phyloP scores from a whole-genome alignment of 1,140 invertebrate genomes.

The Conus betulinus region DNA sequence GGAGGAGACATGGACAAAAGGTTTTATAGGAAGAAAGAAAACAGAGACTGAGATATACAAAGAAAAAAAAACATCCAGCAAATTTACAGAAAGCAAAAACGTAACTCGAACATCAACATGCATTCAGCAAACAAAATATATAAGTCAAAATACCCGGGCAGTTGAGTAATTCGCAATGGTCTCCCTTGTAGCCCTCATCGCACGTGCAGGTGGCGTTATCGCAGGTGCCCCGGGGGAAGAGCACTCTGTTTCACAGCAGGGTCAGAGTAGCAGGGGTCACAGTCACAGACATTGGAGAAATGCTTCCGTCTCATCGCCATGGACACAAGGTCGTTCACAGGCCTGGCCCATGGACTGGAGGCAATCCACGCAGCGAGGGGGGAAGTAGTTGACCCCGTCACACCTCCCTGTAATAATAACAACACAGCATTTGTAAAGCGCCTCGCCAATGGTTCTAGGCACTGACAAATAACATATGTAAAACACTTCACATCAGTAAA shows the following conservation, averaged over 20 bases:
- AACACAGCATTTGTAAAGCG: too few relatives aligned
- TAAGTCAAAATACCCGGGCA: conserved; percentile 52
- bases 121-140: neutral
- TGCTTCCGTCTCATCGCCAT: conserved; percentile 58
- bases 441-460: neutral
- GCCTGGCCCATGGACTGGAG: conserved; percentile 57
- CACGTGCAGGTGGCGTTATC: conserved; percentile 67
- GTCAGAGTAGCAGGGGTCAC: conserved; percentile 62
- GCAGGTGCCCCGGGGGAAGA: conserved; percentile 58
- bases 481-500: neutral
- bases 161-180: conserved; percentile 62
- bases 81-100: too few relatives aligned
- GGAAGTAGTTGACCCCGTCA: conserved; percentile 50
- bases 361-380: conserved; percentile 65
- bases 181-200: conserved; percentile 70
- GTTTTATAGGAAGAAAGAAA: too few relatives aligned
- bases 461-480: neutral
- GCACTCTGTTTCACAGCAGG: conserved; percentile 60
- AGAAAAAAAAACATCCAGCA: too few relatives aligned
- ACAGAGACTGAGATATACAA: too few relatives aligned
- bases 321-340: conserved; percentile 65
- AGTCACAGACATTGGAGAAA: conserved; percentile 58
- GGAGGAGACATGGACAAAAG: too few relatives aligned
- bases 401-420: conserved; percentile 49
- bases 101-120: neutral